Evolutionary conservation across 2,797 vertebrate species (phyloP).

Genomic region (Buceros bicornis): DNA sequence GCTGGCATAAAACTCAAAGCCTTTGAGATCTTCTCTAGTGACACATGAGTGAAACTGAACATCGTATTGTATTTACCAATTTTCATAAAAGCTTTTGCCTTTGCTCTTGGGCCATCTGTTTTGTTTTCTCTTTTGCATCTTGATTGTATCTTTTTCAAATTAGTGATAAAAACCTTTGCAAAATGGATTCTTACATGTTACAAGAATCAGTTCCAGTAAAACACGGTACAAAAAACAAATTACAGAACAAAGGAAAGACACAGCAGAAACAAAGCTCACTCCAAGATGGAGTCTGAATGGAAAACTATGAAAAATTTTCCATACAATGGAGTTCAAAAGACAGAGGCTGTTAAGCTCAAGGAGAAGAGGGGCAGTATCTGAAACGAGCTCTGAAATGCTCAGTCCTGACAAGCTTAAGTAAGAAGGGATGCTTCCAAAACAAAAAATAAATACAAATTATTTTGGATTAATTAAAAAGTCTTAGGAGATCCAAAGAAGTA

Average conservation of each 20-base stretch:
- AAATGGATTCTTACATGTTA: not conserved
- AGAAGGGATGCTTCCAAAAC: not conserved
- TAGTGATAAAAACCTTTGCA: not conserved
- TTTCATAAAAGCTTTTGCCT: constrained; percentile 32
- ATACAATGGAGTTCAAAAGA: not conserved
- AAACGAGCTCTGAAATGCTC: not conserved
- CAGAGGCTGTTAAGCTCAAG: not conserved
- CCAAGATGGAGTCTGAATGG: not conserved
- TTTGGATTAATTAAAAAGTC: not conserved
- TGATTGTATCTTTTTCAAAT: not conserved
- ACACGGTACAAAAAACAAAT: not conserved
- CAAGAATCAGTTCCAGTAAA: not conserved
- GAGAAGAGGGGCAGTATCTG: not conserved
- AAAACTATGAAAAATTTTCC: not conserved
- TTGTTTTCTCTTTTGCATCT: constrained; percentile 19
- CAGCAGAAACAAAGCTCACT: not conserved
- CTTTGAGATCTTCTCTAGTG: constrained; percentile 30
- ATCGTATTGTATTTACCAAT: constrained; percentile 19
- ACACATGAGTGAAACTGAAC: constrained; percentile 52
- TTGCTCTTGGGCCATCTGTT: constrained; percentile 41
- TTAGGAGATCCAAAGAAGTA: not conserved
- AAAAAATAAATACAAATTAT: not conserved
- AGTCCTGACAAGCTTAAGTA: not conserved
- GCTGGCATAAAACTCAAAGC: constrained; percentile 65
- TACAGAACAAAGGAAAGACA: constrained; percentile 15